Percentiles rank a stretch among this genome's conserved stretches.
Evolutionary conservation across 1,140 invertebrate genomes (phyloP).

Genomic region (Kradibia gibbosae): DNA sequence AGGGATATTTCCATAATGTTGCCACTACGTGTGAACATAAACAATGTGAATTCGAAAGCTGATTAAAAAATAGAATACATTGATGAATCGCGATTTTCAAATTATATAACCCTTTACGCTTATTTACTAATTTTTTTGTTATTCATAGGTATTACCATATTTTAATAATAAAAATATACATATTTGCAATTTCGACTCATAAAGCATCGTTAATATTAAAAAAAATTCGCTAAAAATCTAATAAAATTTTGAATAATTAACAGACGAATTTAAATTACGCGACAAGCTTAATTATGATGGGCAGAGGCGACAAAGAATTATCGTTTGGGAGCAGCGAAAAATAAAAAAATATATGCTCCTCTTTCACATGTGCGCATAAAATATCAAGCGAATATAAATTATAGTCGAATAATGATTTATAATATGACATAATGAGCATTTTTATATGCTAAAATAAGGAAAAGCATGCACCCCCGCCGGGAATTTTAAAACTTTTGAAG

Average conservation of each 20-base stretch:
- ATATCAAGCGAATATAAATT: slow-evolving; percentile 49
- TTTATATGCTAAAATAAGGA: neutral
- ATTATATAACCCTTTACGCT: neutral
- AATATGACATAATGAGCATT: slow-evolving; percentile 40
- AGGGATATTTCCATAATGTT: neutral
- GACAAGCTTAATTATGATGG: slow-evolving; percentile 42
- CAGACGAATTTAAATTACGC: slow-evolving; percentile 38
- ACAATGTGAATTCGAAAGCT: neutral
- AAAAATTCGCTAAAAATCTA: slow-evolving; percentile 38
- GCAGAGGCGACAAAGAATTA: slow-evolving; percentile 45
- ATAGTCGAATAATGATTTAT: slow-evolving; percentile 47
- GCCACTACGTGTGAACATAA: neutral
- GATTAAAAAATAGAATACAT: neutral
- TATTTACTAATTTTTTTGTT: neutral
- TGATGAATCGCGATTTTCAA: neutral
- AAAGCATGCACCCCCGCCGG: neutral
- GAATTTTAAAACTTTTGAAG: slow-evolving; percentile 30
- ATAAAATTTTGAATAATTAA: slow-evolving; percentile 46
- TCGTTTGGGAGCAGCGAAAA: neutral
- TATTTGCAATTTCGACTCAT: slow-evolving; percentile 22
- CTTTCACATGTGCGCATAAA: slow-evolving; percentile 12
- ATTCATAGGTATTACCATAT: neutral
- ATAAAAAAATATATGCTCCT: slow-evolving; percentile 24
- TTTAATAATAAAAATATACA: neutral
- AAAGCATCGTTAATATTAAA: neutral